phyloP scores from a whole-genome alignment of 2,888 invertebrate genomes.

The Leptopilina myrica region DNA sequence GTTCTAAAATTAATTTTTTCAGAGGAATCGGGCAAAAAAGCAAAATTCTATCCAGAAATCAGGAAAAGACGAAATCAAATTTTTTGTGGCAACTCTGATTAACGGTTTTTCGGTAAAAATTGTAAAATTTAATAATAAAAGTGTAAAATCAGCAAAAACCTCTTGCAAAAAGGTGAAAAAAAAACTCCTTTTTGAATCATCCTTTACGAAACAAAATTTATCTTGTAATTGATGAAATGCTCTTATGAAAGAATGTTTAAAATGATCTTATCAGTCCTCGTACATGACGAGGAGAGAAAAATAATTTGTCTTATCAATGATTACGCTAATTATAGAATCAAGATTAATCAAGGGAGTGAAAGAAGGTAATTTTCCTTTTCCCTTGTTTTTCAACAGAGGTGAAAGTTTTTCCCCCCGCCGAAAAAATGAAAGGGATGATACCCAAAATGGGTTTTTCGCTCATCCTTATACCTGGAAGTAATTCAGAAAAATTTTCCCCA shows the following conservation, averaged over 20 bases:
- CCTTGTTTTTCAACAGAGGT: neutral
- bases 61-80: too few relatives aligned
- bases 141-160: too few relatives aligned
- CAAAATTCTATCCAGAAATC: too few relatives aligned
- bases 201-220: neutral
- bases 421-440: too few relatives aligned
- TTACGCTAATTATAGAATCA: conserved; percentile 29
- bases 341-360: neutral
- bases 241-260: conserved; percentile 21
- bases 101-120: too few relatives aligned
- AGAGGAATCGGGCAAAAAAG: too few relatives aligned
- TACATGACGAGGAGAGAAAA: neutral
- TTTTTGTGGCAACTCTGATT: too few relatives aligned
- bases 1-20: too few relatives aligned
- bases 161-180: too few relatives aligned
- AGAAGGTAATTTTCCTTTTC: neutral
- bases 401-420: too few relatives aligned
- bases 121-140: too few relatives aligned
- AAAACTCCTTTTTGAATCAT: neutral
- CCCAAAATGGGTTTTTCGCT: neutral
- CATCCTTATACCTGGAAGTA: neutral
- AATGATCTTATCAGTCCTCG: conserved; percentile 3
- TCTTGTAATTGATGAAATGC: conserved; percentile 11
- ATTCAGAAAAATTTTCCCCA: neutral
- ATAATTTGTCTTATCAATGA: conserved; percentile 11